phyloP scores from a whole-genome alignment of 2,113 vertebrate species.

The Oryzias melastigma region DNA sequence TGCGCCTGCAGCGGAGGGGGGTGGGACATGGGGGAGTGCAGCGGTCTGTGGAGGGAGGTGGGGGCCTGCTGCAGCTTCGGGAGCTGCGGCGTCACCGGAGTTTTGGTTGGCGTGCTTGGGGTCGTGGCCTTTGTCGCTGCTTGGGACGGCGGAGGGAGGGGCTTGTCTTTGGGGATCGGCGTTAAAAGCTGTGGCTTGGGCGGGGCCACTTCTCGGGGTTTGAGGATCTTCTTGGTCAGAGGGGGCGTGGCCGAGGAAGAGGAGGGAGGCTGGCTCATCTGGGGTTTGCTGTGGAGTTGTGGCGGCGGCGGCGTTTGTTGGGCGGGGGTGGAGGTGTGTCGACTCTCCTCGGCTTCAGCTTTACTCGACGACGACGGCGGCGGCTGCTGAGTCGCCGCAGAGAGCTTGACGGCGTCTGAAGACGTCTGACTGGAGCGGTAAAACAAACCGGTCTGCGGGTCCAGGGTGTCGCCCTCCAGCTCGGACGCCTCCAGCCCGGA shows the following conservation, averaged over 20 bases:
- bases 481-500: conserved; percentile 87
- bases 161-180: conserved; percentile 80
- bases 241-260: conserved; percentile 79
- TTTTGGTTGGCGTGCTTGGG: conserved; percentile 10
- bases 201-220: conserved; percentile 75
- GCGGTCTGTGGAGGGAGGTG: conserved; percentile 91
- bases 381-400: not conserved
- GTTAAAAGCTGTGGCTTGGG: conserved; percentile 50
- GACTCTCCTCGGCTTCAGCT: conserved; percentile 57
- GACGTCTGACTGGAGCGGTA: conserved; percentile 85
- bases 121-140: conserved; percentile 39
- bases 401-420: conserved; percentile 64
- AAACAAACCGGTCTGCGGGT: conserved; percentile 97
- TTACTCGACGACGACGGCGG: conserved; percentile 9
- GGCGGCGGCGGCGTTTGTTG: conserved; percentile 19
- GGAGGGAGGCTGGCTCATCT: conserved; percentile 82
- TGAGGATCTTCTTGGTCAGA: conserved; percentile 81
- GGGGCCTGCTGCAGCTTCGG: conserved; percentile 95
- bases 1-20: conserved; percentile 84
- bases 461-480: conserved; percentile 94
- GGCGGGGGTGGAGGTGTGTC: conserved; percentile 40
- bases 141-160: conserved; percentile 56
- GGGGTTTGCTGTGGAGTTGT: conserved; percentile 68
- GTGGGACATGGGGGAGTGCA: conserved; percentile 88
- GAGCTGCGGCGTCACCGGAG: conserved; percentile 85